Percentiles rank a stretch among this genome's conserved stretches.
Conservation (phyloP, 64 coral and sea anemone genomes). For the Hydrozoanthus tunicans region DNA sequence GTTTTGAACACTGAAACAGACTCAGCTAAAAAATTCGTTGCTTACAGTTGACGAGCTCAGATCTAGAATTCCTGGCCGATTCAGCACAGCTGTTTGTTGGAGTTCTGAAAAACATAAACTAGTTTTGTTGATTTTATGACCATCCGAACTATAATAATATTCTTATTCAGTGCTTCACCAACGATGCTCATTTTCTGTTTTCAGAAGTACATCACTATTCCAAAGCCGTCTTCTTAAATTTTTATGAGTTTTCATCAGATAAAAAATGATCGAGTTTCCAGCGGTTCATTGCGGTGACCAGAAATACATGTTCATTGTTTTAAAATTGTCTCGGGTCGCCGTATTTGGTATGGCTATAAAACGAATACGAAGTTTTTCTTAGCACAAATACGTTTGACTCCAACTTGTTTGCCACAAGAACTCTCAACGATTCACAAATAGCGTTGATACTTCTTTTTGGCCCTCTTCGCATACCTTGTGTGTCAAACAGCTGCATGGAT, state of each 20-base stretch:
- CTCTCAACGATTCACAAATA: background rate
- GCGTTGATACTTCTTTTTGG: background rate
- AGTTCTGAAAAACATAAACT: constrained; percentile 9
- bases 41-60: background rate
- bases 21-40: background rate
- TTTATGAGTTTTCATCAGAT: constrained; percentile 40
- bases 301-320: background rate
- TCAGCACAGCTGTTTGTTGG: constrained; percentile 50
- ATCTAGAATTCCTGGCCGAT: background rate
- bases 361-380: background rate
- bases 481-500: background rate
- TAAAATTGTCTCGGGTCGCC: background rate
- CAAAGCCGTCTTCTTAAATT: constrained; percentile 13
- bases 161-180: background rate
- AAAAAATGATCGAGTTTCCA: constrained; percentile 1
- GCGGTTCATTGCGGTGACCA: background rate
- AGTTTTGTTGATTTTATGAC: constrained; percentile 11
- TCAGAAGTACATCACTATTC: constrained; percentile 5
- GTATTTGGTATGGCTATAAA: background rate
- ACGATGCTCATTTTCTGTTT: background rate
- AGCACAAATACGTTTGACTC: background rate
- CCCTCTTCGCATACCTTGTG: background rate
- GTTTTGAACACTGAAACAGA: background rate
- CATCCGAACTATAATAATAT: background rate
- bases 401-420: background rate